phyloP scores from a whole-genome alignment of 2,888 invertebrate species.

The Podotricha telesiphe region DNA sequence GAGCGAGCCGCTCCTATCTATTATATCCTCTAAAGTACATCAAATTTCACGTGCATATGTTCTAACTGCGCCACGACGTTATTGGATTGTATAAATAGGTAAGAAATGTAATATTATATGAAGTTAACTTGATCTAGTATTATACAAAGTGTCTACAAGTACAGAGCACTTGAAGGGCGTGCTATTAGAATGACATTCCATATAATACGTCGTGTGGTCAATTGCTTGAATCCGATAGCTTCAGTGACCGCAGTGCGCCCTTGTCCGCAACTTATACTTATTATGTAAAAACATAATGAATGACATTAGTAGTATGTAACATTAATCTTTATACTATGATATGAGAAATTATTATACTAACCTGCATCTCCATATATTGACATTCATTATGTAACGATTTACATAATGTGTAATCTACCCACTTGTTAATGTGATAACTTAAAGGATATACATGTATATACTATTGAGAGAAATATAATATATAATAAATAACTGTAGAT shows the following conservation, averaged over 20 bases:
- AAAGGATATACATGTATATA: not conserved
- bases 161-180: constrained; percentile 35
- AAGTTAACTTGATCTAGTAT: constrained; percentile 25
- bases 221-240: constrained; percentile 43
- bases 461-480: too few species aligned
- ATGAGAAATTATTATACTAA: not conserved
- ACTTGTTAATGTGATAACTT: not conserved
- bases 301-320: constrained; percentile 9
- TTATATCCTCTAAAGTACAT: too few species aligned
- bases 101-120: not conserved
- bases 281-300: constrained; percentile 37
- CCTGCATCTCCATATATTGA: not conserved
- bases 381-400: not conserved
- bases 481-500: too few species aligned
- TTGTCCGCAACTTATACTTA: constrained; percentile 44
- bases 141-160: constrained; percentile 24
- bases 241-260: constrained; percentile 51
- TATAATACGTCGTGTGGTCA: constrained; percentile 43
- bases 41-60: too few species aligned
- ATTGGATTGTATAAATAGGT: constrained; percentile 13
- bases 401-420: not conserved
- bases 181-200: constrained; percentile 36
- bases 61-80: not conserved
- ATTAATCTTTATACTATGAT: not conserved
- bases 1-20: too few species aligned